Evolutionary conservation across 2,113 vertebrate genomes (phyloP).

Genomic region (Lasiurus borealis): DNA sequence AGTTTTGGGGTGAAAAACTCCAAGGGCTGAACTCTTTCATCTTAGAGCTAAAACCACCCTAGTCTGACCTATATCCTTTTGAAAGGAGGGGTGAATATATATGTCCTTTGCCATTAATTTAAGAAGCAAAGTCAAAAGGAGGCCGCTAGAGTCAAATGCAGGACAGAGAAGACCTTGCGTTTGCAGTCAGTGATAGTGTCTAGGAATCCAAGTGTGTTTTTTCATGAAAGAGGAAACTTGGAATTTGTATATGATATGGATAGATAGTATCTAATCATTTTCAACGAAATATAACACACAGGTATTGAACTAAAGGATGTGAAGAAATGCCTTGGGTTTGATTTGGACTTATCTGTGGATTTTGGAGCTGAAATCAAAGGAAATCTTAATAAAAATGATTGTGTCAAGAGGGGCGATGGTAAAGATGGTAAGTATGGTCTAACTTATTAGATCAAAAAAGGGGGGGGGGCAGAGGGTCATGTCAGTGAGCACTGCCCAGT

Average conservation of each 20-base stretch:
- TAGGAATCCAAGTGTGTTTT: neutral
- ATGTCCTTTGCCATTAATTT: conserved; percentile 8
- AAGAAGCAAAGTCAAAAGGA: conserved; percentile 26
- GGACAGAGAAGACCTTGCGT: neutral
- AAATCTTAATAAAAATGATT: fast-evolving
- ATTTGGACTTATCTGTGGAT: neutral
- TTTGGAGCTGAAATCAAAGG: fast-evolving
- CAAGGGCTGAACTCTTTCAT: neutral
- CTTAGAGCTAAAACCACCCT: neutral
- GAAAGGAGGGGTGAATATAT: neutral
- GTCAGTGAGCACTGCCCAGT: neutral
- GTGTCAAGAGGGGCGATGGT: neutral
- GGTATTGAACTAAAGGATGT: conserved; percentile 86
- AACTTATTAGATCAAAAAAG: neutral
- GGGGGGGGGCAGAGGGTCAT: neutral
- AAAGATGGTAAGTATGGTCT: conserved; percentile 79
- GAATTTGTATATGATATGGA: conserved; percentile 17
- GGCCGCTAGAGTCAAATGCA: neutral
- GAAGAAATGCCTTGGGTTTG: conserved; percentile 87
- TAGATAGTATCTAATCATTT: conserved; percentile 38
- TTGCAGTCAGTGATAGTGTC: neutral
- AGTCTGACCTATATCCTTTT: neutral
- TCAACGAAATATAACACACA: conserved; percentile 81
- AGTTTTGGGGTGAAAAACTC: neutral
- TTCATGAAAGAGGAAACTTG: conserved; percentile 26